Evolutionary conservation across 2,888 invertebrate genomes (phyloP).

Genomic region (Drepana falcataria): DNA sequence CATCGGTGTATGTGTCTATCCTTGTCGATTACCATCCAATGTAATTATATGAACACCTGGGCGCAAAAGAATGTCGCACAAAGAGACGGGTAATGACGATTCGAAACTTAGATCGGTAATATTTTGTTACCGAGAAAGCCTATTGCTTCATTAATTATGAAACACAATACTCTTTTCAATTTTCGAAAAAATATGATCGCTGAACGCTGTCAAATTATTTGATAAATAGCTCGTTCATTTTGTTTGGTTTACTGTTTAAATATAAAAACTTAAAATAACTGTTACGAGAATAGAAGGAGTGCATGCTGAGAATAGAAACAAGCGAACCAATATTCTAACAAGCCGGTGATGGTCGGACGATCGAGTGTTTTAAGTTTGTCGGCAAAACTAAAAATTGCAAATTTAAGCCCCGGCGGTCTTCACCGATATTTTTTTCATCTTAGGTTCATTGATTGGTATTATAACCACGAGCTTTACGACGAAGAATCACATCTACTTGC

Average conservation of each 20-base stretch:
- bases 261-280: not conserved
- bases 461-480: too few species aligned
- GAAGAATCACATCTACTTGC: too few species aligned
- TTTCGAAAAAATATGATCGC: constrained; percentile 67
- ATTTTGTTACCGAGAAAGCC: constrained; percentile 76
- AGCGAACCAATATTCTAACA: too few species aligned
- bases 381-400: too few species aligned
- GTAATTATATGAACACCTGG: constrained; percentile 78
- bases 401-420: too few species aligned
- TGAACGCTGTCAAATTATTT: constrained; percentile 69
- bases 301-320: not conserved
- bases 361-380: too few species aligned
- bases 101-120: constrained; percentile 74
- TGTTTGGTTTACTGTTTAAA: constrained; percentile 37
- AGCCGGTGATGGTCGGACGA: too few species aligned
- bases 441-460: too few species aligned
- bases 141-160: constrained; percentile 78
- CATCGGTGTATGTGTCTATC: constrained; percentile 35
- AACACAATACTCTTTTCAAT: constrained; percentile 74
- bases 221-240: constrained; percentile 59
- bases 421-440: too few species aligned
- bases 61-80: constrained; percentile 78
- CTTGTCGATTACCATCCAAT: constrained; percentile 52
- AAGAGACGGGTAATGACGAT: constrained; percentile 76
- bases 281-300: not conserved